phyloP scores from a whole-genome alignment of 2,797 vertebrate species.

The Apogon hyalosoma region DNA sequence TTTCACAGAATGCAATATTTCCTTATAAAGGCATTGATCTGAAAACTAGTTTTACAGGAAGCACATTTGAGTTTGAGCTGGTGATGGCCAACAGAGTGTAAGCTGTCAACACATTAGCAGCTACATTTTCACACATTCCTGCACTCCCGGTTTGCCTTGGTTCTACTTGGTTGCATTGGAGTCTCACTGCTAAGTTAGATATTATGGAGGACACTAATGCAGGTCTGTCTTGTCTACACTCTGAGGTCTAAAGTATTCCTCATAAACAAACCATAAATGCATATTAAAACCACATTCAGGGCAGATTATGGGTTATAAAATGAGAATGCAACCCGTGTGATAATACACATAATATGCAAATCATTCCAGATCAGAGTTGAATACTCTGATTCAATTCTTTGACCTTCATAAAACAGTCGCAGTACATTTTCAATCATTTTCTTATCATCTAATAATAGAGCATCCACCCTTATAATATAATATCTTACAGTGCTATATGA shows the following conservation, averaged over 20 bases:
- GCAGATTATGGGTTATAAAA: constrained; percentile 29
- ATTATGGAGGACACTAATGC: neutral
- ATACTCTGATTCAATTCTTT: constrained; percentile 39
- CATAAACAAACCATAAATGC: constrained; percentile 28
- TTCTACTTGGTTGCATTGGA: neutral
- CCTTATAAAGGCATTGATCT: constrained; percentile 19
- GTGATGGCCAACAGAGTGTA: constrained; percentile 6
- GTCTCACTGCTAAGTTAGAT: constrained; percentile 1
- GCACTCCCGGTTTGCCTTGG: neutral
- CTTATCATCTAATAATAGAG: constrained; percentile 54
- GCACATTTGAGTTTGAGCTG: constrained; percentile 2
- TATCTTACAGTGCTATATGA: constrained; percentile 17
- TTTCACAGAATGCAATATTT: constrained; percentile 13
- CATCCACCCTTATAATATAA: constrained; percentile 37
- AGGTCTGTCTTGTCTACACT: neutral
- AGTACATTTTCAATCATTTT: constrained; percentile 36
- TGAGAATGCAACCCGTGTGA: constrained; percentile 29
- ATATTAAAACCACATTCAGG: constrained; percentile 23
- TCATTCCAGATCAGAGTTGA: constrained; percentile 11
- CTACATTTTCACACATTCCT: constrained; percentile 20
- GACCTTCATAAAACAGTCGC: constrained; percentile 49
- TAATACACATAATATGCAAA: constrained; percentile 46
- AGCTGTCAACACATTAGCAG: constrained; percentile 42
- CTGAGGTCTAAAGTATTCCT: constrained; percentile 8
- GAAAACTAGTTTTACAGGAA: constrained; percentile 5